These are phyloP conservation scores for Nyleta sp. DNA, from an alignment of 2,888 invertebrate genomes.

Conservation along the genomic window DNA sequence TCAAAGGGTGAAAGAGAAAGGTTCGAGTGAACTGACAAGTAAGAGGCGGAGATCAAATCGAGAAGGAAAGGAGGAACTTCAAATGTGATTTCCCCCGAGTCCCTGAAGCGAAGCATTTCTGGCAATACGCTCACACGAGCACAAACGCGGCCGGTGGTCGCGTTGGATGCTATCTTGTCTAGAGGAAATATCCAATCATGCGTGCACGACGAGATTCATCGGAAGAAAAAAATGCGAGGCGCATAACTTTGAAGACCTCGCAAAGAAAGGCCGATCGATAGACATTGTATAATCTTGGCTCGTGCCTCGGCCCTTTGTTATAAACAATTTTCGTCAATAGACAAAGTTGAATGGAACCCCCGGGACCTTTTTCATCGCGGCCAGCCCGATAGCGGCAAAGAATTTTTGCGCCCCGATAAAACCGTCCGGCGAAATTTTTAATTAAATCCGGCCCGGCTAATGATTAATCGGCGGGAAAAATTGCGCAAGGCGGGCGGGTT, in stretches of 20 bases:
- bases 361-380: background rate
- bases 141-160: slow-evolving; percentile 70
- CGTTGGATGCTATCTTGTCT: slow-evolving; percentile 74
- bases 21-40: slow-evolving; percentile 65
- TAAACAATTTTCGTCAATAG: slow-evolving; percentile 48
- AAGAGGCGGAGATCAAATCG: slow-evolving; percentile 67
- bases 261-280: slow-evolving; percentile 58
- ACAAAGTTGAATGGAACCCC: slow-evolving; percentile 12
- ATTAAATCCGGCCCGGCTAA: background rate
- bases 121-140: slow-evolving; percentile 76
- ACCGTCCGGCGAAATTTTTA: background rate
- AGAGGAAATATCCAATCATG: slow-evolving; percentile 79
- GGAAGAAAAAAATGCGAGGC: slow-evolving; percentile 68
- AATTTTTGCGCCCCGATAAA: slow-evolving; percentile 12
- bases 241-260: slow-evolving; percentile 61
- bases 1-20: slow-evolving; percentile 65
- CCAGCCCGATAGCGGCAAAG: no score
- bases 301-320: slow-evolving; percentile 30
- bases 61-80: slow-evolving; percentile 77
- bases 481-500: no score
- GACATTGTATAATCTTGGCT: slow-evolving; percentile 41
- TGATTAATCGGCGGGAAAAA: no score
- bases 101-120: slow-evolving; percentile 80
- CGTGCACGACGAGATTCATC: slow-evolving; percentile 78
- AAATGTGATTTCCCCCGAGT: slow-evolving; percentile 82